Evolutionary conservation across 2,888 invertebrate species (phyloP), one percentile per base, ranked within the genome.

Genomic region (Lasioglossum oenotherae): DNA sequence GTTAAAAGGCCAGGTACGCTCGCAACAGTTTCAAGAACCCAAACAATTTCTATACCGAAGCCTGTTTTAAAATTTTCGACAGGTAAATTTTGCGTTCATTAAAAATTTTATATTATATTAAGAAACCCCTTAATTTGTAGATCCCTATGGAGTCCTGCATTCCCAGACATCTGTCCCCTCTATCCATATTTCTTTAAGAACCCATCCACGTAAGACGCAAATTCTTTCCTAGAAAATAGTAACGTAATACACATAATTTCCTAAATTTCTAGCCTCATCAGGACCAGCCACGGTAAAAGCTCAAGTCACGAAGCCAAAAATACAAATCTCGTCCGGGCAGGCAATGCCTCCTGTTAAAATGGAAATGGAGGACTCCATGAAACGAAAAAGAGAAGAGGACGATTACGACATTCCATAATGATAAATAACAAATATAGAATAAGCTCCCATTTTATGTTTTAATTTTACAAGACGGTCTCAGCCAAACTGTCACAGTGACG

Each of bases 1-100:
- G 94, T 96, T 67, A 96, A 96, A 91, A 94, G 96, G 75, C 95
- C 95, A 10, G 95, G 95, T 69, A 95, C 96, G 19, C 95, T 97
- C 16, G 95, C 96, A 3, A 96, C 96, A 82, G 96, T 97, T 2
- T 95, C 97, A 0, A 96, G 97, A 82, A 96, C 97, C 4, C 98
- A 98, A 93, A 96, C 97, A 0, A 97, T 97, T 81, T 96, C 97
- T 38, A 96, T 97, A 89, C 97, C 98, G 0, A 98, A 98, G 93
- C 97, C 98, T 46, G 96, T 98, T 6, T 96, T 98, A 74, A 98
- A 98, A 94, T 97, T 97, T 86, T 95, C 95, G 83, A 96, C 95
- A 85, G 94, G 95, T 95, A 92, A 92, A 72, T 76, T 60, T 31
- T 14, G 1, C 3, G 8, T 57, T n/a, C 4, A n/a, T 57, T n/a